Base-by-base conservation (phyloP, 2,113 vertebrate species). In the Andinoacara biseriatus region DNA sequence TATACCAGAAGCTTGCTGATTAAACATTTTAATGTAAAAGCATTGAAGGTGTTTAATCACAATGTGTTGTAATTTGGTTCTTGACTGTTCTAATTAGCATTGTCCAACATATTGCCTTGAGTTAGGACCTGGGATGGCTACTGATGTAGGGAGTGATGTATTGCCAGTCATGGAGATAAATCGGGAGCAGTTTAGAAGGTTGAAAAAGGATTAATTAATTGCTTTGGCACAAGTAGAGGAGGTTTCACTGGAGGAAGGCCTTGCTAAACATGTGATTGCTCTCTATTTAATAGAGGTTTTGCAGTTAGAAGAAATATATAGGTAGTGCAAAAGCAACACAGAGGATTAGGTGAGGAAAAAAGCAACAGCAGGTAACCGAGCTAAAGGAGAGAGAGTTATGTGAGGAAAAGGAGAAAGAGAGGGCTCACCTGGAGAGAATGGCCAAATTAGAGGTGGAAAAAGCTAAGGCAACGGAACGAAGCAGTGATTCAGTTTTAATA, bases 251-350 rank as follows among this genome's bases (percentile, higher is more conserved):
- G 38, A 67, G 62, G 14, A 26, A 1, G 38, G 22, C 43, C 35
- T 65, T 35, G 38, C 13, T 43, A 65, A 43, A 65, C n/a, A 38
- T 43, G 2, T n/a, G 24, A 26, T 65, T 65, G 38, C 0, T 22
- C 38, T 67, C 8, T 14, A 10, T 14, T 38, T 46, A 67, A 1
- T 46, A n/a, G 38, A 17, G 22, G n/a, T 46, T 43, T n/a, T n/a
- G n/a, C n/a, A n/a, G n/a, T n/a, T n/a, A 67, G 14, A 38, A 9
- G 35, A 67, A 46, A 8, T 67, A 40, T 5, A 0, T n/a, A n/a
- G 3, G 26, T 18, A 46, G 0, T 46, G 38, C 38, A 46, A 67
- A 67, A 2, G 38, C 5, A 18, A 46, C 0, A 2, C 26, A 67
- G 3, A 43, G 24, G 43, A 43, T 26, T 67, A 38, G 22, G 17